A percentile compares a stretch with the other conserved stretches of the same genome.
Evolutionary conservation across 2,113 vertebrate species (phyloP).

Genomic region (Sus scrofa): DNA sequence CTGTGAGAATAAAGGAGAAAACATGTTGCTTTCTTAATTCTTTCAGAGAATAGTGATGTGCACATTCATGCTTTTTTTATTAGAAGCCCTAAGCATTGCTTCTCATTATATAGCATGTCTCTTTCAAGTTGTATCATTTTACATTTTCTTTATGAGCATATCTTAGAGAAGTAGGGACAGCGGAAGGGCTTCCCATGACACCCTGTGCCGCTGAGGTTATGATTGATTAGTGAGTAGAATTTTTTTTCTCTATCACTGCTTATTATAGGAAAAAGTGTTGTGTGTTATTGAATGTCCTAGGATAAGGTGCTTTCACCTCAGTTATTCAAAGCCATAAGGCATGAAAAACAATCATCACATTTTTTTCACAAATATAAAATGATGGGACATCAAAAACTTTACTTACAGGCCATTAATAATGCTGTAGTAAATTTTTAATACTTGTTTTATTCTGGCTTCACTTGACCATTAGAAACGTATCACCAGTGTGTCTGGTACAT

Average conservation of each 20-base stretch:
- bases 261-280: not conserved
- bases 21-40: not conserved
- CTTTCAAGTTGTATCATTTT: not conserved
- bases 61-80: not conserved
- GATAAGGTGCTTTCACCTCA: not conserved
- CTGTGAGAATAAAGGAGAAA: constrained; percentile 42
- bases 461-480: not conserved
- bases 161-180: not conserved
- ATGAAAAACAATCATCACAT: not conserved
- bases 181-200: not conserved
- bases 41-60: not conserved
- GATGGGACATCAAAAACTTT: not conserved
- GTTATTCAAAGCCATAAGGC: not conserved
- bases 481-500: not conserved
- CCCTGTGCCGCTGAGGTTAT: not conserved
- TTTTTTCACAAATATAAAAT: not conserved
- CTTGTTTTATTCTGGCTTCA: not conserved
- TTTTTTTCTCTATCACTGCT: not conserved
- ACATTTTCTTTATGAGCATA: not conserved
- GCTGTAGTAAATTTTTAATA: not conserved
- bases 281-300: not conserved
- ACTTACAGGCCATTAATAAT: not conserved
- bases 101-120: not conserved
- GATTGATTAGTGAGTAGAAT: not conserved
- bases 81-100: not conserved